Percentiles rank a stretch among this genome's conserved stretches.
Evolutionary conservation across 2,113 vertebrate genomes (phyloP).

Genomic region (Chaetodon trifascialis): DNA sequence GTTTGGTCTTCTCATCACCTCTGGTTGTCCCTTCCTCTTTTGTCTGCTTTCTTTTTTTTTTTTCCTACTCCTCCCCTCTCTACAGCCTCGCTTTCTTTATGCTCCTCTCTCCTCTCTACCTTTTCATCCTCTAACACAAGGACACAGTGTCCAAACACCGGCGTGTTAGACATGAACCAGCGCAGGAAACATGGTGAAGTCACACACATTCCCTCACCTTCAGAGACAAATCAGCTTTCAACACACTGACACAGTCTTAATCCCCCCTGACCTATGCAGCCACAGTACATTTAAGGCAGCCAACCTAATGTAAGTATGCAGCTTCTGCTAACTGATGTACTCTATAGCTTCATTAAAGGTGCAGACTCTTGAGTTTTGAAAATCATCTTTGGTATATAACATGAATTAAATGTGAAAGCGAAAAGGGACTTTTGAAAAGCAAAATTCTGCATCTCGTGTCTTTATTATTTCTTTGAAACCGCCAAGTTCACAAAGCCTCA

Average conservation of each 20-base stretch:
- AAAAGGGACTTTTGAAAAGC: no score
- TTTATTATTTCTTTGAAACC: neutral
- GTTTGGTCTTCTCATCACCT: conserved; percentile 66
- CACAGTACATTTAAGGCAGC: conserved; percentile 52
- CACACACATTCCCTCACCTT: conserved; percentile 56
- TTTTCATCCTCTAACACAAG: conserved; percentile 34
- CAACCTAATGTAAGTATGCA: conserved; percentile 21
- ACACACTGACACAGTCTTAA: conserved; percentile 38
- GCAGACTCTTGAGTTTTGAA: neutral
- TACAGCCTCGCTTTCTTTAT: neutral
- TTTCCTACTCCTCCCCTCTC: neutral
- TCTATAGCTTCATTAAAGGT: neutral
- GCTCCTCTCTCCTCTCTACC: conserved; percentile 1
- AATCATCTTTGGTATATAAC: neutral
- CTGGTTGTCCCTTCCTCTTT: conserved; percentile 26
- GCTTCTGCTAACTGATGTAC: neutral
- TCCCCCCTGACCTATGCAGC: conserved; percentile 16
- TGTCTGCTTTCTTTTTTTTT: conserved; percentile 27
- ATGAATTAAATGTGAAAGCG: neutral
- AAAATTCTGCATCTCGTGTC: neutral
- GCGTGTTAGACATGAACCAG: conserved; percentile 57
- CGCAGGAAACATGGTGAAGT: conserved; percentile 60
- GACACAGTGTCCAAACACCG: conserved; percentile 59
- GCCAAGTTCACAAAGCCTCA: neutral
- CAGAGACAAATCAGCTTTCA: conserved; percentile 54